Percentiles rank a stretch among this genome's conserved stretches.
phyloP scores from a whole-genome alignment of 2,113 vertebrate species.

The Lepus americanus region DNA sequence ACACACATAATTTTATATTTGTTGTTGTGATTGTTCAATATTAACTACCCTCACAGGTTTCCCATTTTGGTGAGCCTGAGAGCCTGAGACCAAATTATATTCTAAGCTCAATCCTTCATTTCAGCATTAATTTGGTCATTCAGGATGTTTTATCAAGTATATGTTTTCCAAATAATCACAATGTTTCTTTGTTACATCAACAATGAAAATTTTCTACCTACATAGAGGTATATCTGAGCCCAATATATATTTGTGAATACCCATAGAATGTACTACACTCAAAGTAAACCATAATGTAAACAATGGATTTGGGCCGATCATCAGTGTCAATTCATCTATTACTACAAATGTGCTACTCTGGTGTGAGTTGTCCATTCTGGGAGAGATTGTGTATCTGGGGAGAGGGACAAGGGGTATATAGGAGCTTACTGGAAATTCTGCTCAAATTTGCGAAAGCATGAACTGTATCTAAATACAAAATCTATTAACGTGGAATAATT shows the following conservation, averaged over 20 bases:
- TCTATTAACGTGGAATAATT: not conserved
- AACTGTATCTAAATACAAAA: not conserved
- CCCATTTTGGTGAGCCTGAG: not conserved
- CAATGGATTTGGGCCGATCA: not conserved
- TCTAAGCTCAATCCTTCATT: not conserved
- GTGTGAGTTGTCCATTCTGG: not conserved
- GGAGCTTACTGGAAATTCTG: not conserved
- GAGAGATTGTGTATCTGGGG: not conserved
- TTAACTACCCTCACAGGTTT: not conserved
- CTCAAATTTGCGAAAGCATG: not conserved
- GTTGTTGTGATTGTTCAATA: not conserved
- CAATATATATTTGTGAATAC: not conserved
- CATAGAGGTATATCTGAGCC: not conserved
- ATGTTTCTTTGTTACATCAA: slow-evolving; percentile 44
- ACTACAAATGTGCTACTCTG: not conserved
- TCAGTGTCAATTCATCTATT: not conserved
- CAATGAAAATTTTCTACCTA: not conserved
- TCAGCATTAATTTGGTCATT: slow-evolving; percentile 17
- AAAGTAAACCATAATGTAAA: not conserved
- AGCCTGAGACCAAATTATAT: not conserved
- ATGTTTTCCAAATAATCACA: not conserved
- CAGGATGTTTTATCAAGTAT: not conserved
- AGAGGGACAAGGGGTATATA: not conserved
- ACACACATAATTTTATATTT: too few relatives aligned
- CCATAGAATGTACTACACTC: not conserved